Evolutionary conservation across 2,113 vertebrate genomes (phyloP), one percentile per base, ranked within the genome.

Genomic region (Rhea pennata): DNA sequence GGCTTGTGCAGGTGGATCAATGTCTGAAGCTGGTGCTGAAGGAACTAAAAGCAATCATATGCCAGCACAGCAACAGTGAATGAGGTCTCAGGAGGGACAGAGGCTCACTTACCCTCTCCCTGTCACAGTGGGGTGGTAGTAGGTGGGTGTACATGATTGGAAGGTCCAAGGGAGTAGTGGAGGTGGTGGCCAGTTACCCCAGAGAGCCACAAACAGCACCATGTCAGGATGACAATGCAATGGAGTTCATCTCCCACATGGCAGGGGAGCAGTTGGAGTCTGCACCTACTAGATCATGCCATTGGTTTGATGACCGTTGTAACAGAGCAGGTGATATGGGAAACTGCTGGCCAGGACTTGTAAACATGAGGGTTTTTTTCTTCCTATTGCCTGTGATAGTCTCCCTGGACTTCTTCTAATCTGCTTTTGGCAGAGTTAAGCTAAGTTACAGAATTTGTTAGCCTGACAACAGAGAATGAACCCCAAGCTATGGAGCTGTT

Each of bases 211-310:
- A 15, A 0, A 1, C 31, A 61, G 58, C 33, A 51, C 44, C 10
- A 2, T 0, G 2, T 31, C 64, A 23, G 87, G 48, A 27, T 0
- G 1, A n/a, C 0, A 2, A 8, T 1, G 23, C 72, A 50, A 51
- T 27, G 56, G 46, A 11, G 6, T 39, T 71, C 88, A 44, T 39
- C 31, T 33, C 20, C 83, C 59, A 12, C 0, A 0, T 33, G 50
- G 59, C 33, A 56, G 36, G 39, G 0, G 2, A 74, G 69, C 40
- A 70, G 15, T 31, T 64, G 77, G 3, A 76, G 59, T 14, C 58
- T 0, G 0, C 27, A 3, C 56, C 29, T 78, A 39, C 14, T 83
- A 33, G 33, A 40, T 59, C 13, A 12, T 7, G 16, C 53, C 6
- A 0, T 14, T 1, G 1, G 10, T 58, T 74, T 81, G 19, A 74